Evolutionary conservation across 2,888 invertebrate species (phyloP).

Genomic region (Muscina levida): DNA sequence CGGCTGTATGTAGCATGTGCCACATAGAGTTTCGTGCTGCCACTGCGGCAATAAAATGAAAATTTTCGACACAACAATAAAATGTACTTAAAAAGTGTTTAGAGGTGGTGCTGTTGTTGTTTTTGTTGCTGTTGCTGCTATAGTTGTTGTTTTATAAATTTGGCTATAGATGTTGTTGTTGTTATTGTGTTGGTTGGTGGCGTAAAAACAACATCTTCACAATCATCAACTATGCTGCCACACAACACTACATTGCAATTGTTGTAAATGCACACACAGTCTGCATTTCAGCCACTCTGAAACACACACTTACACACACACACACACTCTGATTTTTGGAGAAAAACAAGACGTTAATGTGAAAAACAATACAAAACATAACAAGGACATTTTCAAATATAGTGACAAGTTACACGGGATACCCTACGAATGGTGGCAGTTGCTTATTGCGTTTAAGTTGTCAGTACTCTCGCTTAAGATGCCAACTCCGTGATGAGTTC

Average conservation of each 20-base stretch:
- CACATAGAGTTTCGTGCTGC: not conserved
- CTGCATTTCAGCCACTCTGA: too few species aligned
- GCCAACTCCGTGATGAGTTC: too few species aligned
- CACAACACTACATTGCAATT: too few species aligned
- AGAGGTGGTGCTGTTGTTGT: constrained; percentile 61
- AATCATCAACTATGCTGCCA: constrained; percentile 10
- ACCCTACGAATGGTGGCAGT: too few species aligned
- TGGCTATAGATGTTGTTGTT: constrained; percentile 29
- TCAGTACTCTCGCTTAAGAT: too few species aligned
- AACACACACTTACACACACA: constrained; percentile 42
- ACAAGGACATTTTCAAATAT: too few species aligned
- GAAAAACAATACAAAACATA: too few species aligned
- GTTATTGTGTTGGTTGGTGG: constrained; percentile 39
- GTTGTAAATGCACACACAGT: too few species aligned
- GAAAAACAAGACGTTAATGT: constrained; percentile 18
- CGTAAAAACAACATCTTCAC: constrained; percentile 39
- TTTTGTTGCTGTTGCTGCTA: constrained; percentile 4
- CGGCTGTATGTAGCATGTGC: too few species aligned
- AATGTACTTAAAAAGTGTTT: constrained; percentile 63
- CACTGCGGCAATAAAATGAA: constrained; percentile 23
- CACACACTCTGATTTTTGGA: not conserved
- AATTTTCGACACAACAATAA: constrained; percentile 61
- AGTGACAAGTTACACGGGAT: too few species aligned
- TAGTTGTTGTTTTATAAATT: not conserved
- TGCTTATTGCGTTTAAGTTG: too few species aligned